phyloP scores from a whole-genome alignment of 2,113 vertebrate genomes.

The Thymallus thymallus region DNA sequence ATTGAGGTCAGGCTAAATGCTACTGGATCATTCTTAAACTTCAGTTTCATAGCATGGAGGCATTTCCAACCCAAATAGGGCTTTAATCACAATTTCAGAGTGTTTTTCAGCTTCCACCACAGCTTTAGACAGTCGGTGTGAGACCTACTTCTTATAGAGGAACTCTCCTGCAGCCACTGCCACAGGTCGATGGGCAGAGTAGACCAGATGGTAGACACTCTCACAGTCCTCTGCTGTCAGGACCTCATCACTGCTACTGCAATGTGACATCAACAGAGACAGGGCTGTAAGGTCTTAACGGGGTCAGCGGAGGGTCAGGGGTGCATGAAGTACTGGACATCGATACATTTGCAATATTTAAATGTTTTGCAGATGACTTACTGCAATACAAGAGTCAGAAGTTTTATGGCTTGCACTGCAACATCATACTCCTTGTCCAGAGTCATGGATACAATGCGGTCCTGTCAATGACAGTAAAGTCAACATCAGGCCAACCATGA shows the following conservation, averaged over 20 bases:
- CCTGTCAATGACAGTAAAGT: constrained; percentile 65
- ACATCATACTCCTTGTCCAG: constrained; percentile 99
- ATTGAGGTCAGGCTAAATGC: neutral
- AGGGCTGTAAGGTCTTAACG: neutral
- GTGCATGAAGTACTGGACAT: too few species aligned
- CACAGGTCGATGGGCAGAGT: constrained; percentile 95
- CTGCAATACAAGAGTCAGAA: constrained; percentile 98
- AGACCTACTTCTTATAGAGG: constrained; percentile 93
- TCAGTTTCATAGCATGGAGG: too few species aligned
- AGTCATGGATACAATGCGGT: constrained; percentile 98
- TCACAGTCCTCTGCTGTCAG: constrained; percentile 99
- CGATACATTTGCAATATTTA: too few species aligned
- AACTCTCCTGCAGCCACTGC: constrained; percentile 96
- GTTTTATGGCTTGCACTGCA: constrained; percentile 98
- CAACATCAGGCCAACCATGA: neutral
- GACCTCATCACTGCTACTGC: constrained; percentile 96
- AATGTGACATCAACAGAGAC: constrained; percentile 40
- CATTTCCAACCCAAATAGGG: too few species aligned
- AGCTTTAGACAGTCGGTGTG: neutral
- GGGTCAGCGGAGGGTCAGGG: neutral
- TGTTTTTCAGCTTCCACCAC: neutral
- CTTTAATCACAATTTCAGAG: neutral
- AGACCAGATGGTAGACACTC: constrained; percentile 97
- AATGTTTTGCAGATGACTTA: constrained; percentile 71
- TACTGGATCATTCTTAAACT: neutral